Base-by-base conservation (phyloP, 2,888 invertebrate species). In the Amphipyra tragopoginis region DNA sequence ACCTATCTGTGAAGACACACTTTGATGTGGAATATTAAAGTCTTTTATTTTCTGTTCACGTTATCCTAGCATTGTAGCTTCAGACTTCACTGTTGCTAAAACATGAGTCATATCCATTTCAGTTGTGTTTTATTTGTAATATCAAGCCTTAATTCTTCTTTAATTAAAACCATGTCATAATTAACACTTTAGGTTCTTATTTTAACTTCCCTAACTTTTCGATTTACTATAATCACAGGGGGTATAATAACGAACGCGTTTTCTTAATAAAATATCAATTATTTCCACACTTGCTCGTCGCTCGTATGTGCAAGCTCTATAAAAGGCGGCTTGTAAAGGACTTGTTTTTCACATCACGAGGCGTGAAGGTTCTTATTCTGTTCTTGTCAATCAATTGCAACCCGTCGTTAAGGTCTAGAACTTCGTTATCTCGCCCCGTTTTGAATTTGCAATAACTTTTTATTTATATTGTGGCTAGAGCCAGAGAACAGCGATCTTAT, bases 361-460 rank as follows among this genome's bases (percentile, higher is more conserved):
- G 79, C 80, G 82, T 82, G 81, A 86, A 83, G 77, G 75, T 72
- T 82, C 79, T 82, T 80, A 81, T 83, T 83, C 81, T 73, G 80
- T 80, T 81, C 84, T 82, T 86, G 82, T 86, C 85, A 84, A 85
- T 86, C 85, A 85, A 80, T 80, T 71, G 76, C 70, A 72, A 77
- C 62, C 49, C 67, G 73, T 83, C 77, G 77, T 81, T 79, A 77
- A 77, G 71, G 70, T 59, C 61, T 81, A 81, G 76, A 78, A 75
- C 80, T 81, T 85, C 80, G 81, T 82, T 86, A 83, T 75, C 76
- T 72, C 45, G 55, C 21, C 54, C 65, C 44, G 65, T 80, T 77
- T 78, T 70, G 61, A 73, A 69, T 75, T 72, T 58, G 61, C 66
- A 58, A 72, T 67, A 50, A 55, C 43, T 47, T 65, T 71, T 70